Evolutionary conservation across 2,888 invertebrate species (phyloP), one percentile per base, ranked within the genome.

Genomic region (Bellardia pandia): DNA sequence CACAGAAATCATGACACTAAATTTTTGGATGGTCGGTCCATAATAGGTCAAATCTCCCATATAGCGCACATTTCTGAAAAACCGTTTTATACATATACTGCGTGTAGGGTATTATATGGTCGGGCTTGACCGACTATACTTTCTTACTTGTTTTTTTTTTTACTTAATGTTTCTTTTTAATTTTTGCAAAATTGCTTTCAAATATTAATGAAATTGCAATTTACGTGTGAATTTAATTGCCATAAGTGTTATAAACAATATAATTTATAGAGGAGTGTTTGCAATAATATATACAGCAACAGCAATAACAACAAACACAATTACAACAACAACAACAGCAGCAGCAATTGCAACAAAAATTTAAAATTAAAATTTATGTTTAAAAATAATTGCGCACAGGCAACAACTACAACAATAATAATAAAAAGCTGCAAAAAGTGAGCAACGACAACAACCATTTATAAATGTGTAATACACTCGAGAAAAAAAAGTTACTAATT

Each of bases 141-240:
- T n/a, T n/a, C n/a, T n/a, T n/a, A n/a, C n/a, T n/a, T n/a, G n/a
- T n/a, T 66, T 80, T 62, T 33, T 66, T 40, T 42, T 62, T 60
- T 71, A 30, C 62, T 58, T 69, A 13, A n/a, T 14, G n/a, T 48
- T 62, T 81, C 16, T 14, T 68, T 71, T 60, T 68, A 66, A 64
- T 69, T 81, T 81, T 77, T 81, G 78, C 77, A 80, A 81, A 86
- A 81, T 76, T 84, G 86, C 84, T 84, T 86, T 84, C 80, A 84
- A 87, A 87, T 87, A 84, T 87, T 87, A 87, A 87, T 84, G 80
- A 87, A 87, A 84, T 87, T 87, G 84, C 84, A 87, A 87, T 87
- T 86, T 84, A 84, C 86, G 86, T 87, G 86, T 87, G 86, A 87
- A 87, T 81, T 87, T 87, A 87, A 87, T 87, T 87, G 86, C 86